Evolutionary conservation across 2,888 invertebrate genomes (phyloP).

Genomic region (Cecidostiba fungosa): DNA sequence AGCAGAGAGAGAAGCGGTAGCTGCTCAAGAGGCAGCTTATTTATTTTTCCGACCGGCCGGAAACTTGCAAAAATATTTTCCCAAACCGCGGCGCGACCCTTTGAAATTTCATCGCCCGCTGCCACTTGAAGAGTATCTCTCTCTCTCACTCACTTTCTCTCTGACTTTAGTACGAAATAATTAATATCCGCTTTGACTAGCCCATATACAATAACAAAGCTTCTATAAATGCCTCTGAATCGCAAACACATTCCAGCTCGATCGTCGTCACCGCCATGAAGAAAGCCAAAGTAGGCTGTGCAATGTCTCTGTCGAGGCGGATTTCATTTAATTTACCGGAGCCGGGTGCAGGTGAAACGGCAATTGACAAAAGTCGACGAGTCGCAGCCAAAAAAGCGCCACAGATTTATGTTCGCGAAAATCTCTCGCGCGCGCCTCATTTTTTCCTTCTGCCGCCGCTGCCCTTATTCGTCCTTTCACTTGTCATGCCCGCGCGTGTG

Average conservation of each 20-base stretch:
- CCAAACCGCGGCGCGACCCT: not conserved
- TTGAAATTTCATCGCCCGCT: constrained; percentile 49
- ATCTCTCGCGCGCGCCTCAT: constrained; percentile 23
- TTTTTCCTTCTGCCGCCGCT: not conserved
- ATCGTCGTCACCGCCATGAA: not conserved
- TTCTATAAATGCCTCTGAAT: not conserved
- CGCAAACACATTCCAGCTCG: not conserved
- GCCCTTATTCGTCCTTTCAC: constrained; percentile 63
- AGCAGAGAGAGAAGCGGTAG: constrained; percentile 51
- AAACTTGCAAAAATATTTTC: constrained; percentile 64
- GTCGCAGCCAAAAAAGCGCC: constrained; percentile 38
- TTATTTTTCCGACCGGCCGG: constrained; percentile 64
- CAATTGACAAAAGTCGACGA: constrained; percentile 44
- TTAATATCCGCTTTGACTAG: constrained; percentile 6
- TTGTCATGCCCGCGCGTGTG: constrained; percentile 36
- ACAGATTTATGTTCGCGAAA: constrained; percentile 61
- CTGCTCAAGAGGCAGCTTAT: constrained; percentile 65
- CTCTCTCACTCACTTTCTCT: not conserved
- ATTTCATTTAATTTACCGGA: constrained; percentile 29
- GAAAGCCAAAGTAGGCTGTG: constrained; percentile 12
- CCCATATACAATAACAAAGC: not conserved
- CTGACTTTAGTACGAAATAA: constrained; percentile 17
- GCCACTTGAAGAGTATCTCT: not conserved
- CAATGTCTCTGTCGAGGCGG: constrained; percentile 55
- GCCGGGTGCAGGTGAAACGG: constrained; percentile 45